Evolutionary conservation across 92 coral and sea anemone genomes (phyloP).

Genomic region (Parazoanthus darwini): DNA sequence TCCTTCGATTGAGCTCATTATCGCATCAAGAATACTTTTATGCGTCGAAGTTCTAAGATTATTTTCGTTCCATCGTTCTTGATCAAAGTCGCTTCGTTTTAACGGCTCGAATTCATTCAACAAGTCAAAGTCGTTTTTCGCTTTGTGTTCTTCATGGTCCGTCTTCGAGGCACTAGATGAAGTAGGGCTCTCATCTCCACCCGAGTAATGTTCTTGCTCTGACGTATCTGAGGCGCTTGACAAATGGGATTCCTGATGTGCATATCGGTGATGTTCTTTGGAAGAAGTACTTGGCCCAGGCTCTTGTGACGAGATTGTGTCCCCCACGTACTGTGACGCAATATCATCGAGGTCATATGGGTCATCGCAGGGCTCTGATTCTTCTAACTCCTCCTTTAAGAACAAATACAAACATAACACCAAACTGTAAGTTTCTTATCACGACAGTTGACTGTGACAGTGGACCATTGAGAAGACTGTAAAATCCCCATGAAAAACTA

Average conservation of each 20-base stretch:
- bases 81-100: not conserved
- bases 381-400: not conserved
- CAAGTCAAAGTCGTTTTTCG: not conserved
- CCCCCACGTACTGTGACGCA: conserved; percentile 80
- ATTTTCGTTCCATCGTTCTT: not conserved
- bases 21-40: conserved; percentile 22
- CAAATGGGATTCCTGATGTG: not conserved
- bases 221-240: conserved; percentile 17
- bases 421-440: not conserved
- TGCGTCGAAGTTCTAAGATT: not conserved
- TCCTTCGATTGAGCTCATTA: conserved; percentile 9
- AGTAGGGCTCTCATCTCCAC: not conserved
- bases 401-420: not conserved
- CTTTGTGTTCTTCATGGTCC: not conserved
- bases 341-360: conserved; percentile 76
- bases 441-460: not conserved
- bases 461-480: not conserved
- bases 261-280: not conserved
- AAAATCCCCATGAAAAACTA: too few species aligned
- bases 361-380: conserved; percentile 47
- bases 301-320: conserved; percentile 20
- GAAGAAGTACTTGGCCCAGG: not conserved
- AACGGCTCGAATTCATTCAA: not conserved
- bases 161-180: conserved; percentile 2
- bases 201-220: conserved; percentile 14